Base-by-base conservation (phyloP, 2,888 invertebrate genomes). In the Brenthis daphne region DNA sequence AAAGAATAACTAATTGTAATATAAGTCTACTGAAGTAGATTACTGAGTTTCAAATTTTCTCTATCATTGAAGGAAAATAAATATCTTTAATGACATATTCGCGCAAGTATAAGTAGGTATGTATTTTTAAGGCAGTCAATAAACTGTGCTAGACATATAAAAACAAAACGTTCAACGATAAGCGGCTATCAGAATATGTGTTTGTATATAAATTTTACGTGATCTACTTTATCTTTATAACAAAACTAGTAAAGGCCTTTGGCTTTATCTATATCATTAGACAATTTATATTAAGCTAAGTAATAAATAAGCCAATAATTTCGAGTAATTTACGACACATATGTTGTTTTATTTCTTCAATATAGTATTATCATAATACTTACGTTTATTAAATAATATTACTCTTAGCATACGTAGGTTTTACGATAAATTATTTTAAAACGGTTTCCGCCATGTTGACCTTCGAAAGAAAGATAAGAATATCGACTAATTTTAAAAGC, bases 1-100 rank as follows among this genome's bases (percentile, higher is more conserved):
- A 29, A 29, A 29, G 29, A 4, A 29, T 29, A 29, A 29, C 29
- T 54, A 24, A 54, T 37, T 37, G 8, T 37, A 54, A 13, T 58
- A n/a, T 58, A 58, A 14, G 29, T 14, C 6, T 58, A 5, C 29
- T 13, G 11, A 12, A 43, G 16, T 43, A 37, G n/a, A 14, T 57
- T 12, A 80, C 86, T 85, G 87, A 85, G 85, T 82, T 75, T 70
- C 80, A 82, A 82, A 82, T 82, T 78, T 83, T 80, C 70, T 80
- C 78, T 43, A 81, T 82, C 82, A 83, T 81, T 86, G 81, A 69
- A 70, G 63, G 69, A 73, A 64, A 48, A 47, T 29, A 60, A 71
- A 73, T 64, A 74, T 78, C 77, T 79, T 74, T 70, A 64, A 68
- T 70, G 57, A 48, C 64, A 20, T 29, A 50, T 50, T 60, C 8